Conservation (phyloP, 2,113 vertebrate species). For the Pitta sordida region DNA sequence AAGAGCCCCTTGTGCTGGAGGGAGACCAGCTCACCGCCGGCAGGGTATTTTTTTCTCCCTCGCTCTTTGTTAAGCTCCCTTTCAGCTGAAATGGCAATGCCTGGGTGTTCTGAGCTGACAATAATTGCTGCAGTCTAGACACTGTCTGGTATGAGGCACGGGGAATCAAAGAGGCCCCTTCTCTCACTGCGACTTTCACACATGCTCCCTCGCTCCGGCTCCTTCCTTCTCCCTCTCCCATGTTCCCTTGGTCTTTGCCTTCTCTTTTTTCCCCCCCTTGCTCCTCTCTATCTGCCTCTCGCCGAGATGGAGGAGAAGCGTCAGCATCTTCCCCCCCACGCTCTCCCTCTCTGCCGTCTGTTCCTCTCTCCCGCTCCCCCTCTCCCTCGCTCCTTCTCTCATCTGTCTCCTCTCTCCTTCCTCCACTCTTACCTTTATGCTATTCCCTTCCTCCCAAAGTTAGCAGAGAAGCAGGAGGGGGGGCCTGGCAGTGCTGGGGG, state of each 20-base stretch:
- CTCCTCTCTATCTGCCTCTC: conserved; percentile 9
- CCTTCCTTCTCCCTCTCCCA: conserved; percentile 74
- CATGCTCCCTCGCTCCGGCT: conserved; percentile 65
- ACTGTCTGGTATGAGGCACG: conserved; percentile 86
- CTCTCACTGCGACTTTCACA: conserved; percentile 68
- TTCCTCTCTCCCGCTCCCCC: conserved; percentile 35
- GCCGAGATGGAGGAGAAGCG: conserved; percentile 35
- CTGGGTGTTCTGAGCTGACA: conserved; percentile 89
- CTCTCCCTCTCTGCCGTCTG: conserved; percentile 57
- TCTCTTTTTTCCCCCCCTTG: neutral
- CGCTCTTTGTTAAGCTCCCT: conserved; percentile 81
- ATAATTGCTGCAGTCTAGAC: conserved; percentile 96
- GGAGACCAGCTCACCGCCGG: conserved; percentile 60
- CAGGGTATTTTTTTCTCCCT: conserved; percentile 50
- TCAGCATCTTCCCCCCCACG: conserved; percentile 46
- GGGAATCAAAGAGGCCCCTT: conserved; percentile 73
- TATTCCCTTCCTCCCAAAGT: conserved; percentile 64
- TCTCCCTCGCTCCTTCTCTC: conserved; percentile 23
- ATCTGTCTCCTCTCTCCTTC: conserved; percentile 54
- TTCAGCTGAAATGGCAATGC: conserved; percentile 85
- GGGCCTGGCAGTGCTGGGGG: neutral
- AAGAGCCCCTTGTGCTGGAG: conserved; percentile 50
- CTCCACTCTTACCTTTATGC: conserved; percentile 49
- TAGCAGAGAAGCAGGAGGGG: conserved; percentile 19
- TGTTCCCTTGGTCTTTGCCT: conserved; percentile 62